Conservation (phyloP, 2,113 vertebrate genomes). For the Protomyctophum bolini region DNA sequence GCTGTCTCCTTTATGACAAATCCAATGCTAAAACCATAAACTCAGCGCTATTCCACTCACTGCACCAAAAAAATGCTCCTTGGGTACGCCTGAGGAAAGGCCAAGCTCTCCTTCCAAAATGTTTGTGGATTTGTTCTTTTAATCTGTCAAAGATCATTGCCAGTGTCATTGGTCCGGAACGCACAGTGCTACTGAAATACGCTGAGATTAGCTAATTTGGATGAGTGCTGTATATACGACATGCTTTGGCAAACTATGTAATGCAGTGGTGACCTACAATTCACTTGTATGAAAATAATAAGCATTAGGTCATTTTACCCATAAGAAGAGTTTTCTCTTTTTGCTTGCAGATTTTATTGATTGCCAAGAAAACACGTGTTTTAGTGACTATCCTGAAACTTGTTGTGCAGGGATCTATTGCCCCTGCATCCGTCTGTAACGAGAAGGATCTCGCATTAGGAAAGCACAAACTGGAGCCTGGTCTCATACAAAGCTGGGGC, state of each 20-base stretch:
- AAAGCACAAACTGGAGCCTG: conserved; percentile 20
- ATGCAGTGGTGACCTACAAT: conserved; percentile 20
- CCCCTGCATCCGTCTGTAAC: too few species aligned
- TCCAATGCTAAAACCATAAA: background rate
- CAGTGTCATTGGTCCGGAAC: conserved; percentile 23
- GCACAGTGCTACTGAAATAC: conserved; percentile 26
- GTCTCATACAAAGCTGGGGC: conserved; percentile 28
- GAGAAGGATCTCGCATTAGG: background rate
- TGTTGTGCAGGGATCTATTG: too few species aligned
- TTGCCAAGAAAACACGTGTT: background rate
- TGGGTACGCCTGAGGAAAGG: conserved; percentile 16
- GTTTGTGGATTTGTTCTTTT: conserved; percentile 33
- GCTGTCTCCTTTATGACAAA: conserved; percentile 21
- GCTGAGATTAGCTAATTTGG: background rate
- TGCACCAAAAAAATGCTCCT: conserved; percentile 36
- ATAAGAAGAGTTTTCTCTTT: too few species aligned
- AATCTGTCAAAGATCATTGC: conserved; percentile 20
- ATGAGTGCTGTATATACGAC: background rate
- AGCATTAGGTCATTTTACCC: too few species aligned
- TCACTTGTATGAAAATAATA: conserved; percentile 1
- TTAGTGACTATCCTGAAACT: background rate
- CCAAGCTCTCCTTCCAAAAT: conserved; percentile 25
- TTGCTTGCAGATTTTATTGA: background rate
- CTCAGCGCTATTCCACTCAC: conserved; percentile 14
- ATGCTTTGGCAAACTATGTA: conserved; percentile 8